phyloP scores from a whole-genome alignment of 2,113 vertebrate species.

The Columba livia region DNA sequence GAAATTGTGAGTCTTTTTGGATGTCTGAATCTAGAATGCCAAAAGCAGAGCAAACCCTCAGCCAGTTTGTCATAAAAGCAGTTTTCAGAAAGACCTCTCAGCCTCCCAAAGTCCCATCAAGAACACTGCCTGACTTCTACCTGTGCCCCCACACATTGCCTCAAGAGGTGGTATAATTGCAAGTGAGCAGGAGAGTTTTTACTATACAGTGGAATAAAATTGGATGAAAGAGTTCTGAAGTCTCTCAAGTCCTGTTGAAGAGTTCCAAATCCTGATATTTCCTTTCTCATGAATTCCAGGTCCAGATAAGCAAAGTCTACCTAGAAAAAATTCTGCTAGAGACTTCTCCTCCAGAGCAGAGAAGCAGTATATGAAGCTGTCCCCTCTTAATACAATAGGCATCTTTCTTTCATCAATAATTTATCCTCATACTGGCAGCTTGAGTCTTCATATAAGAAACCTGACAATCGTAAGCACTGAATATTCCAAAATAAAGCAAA shows the following conservation, averaged over 20 bases:
- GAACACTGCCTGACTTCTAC: neutral
- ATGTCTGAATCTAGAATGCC: neutral
- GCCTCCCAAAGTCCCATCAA: neutral
- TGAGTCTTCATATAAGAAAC: neutral
- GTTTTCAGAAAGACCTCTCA: neutral
- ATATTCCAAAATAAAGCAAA: neutral
- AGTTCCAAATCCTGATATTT: neutral
- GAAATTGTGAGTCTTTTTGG: neutral
- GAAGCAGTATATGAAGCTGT: neutral
- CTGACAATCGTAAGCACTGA: neutral
- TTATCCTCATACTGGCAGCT: neutral
- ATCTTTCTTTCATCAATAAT: neutral
- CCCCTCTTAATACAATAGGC: neutral
- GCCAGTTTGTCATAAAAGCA: neutral
- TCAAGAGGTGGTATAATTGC: neutral
- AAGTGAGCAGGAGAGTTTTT: neutral
- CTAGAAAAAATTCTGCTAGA: neutral
- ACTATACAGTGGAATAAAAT: neutral
- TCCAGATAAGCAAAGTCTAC: neutral
- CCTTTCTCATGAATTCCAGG: neutral
- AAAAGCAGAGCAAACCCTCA: neutral
- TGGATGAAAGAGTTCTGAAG: neutral
- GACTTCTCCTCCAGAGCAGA: neutral
- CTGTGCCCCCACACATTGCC: too few species aligned
- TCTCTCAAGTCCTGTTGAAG: neutral